Evolutionary conservation across 2,888 invertebrate species (phyloP).

Genomic region (Polydrusus tereticollis): DNA sequence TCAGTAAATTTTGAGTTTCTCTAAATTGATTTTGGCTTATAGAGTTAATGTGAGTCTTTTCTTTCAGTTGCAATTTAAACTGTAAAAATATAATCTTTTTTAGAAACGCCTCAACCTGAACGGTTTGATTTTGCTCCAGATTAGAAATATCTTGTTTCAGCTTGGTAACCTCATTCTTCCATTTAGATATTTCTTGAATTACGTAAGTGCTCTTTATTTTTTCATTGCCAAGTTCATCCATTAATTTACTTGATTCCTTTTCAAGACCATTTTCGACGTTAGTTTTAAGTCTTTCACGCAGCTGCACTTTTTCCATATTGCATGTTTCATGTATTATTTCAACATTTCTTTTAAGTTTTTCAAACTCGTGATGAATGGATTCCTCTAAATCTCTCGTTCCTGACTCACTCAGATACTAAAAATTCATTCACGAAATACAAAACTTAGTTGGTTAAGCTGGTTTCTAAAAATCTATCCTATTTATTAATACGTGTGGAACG

Average conservation of each 20-base stretch:
- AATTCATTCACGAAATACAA: not conserved
- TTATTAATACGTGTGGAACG: no score
- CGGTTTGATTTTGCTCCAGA: not conserved
- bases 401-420: slow-evolving; percentile 18
- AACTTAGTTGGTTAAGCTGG: no score
- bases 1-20: slow-evolving; percentile 70
- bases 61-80: slow-evolving; percentile 68
- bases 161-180: not conserved
- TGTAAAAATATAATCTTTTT: slow-evolving; percentile 67
- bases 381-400: slow-evolving; percentile 1
- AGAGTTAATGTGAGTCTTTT: slow-evolving; percentile 67
- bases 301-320: slow-evolving; percentile 49
- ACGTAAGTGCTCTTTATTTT: not conserved
- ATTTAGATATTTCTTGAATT: not conserved
- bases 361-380: slow-evolving; percentile 26
- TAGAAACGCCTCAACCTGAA: slow-evolving; percentile 60
- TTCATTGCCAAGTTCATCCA: not conserved
- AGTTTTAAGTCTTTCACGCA: slow-evolving; percentile 40
- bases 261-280: not conserved
- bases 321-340: slow-evolving; percentile 37
- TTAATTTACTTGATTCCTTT: not conserved
- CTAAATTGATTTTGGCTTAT: slow-evolving; percentile 69
- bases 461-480: no score
- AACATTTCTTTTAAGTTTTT: slow-evolving; percentile 19
- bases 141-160: not conserved